These are phyloP conservation scores for Sitta carolinensis DNA, from an alignment of 2,797 vertebrate genomes.

Conservation along the genomic window DNA sequence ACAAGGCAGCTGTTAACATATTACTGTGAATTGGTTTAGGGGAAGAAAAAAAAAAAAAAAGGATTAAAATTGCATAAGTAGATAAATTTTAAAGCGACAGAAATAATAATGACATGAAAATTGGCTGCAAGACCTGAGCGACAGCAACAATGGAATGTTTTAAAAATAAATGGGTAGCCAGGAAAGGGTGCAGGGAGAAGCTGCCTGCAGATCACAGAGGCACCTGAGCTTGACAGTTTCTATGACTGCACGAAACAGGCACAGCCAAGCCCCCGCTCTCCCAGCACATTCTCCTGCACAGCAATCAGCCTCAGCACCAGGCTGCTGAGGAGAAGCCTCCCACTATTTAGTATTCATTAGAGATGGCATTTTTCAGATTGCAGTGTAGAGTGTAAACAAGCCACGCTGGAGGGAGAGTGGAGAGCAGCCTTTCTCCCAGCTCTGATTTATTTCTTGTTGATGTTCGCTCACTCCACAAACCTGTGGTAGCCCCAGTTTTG, in stretches of 20 bases:
- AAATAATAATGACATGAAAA: constrained; percentile 37
- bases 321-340: constrained; percentile 36
- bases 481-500: not conserved
- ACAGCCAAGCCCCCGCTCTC: constrained; percentile 1
- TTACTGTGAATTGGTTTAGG: not conserved
- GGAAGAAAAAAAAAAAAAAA: not conserved
- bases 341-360: constrained; percentile 51
- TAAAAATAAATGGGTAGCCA: constrained; percentile 19
- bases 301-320: constrained; percentile 33
- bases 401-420: not conserved
- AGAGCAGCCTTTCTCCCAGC: not conserved
- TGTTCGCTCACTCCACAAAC: not conserved
- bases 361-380: constrained; percentile 37
- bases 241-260: constrained; percentile 39
- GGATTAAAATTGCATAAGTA: constrained; percentile 43
- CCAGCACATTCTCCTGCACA: not conserved
- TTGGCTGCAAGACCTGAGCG: constrained; percentile 9
- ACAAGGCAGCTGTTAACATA: constrained; percentile 30
- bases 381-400: constrained; percentile 19
- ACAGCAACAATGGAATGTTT: not conserved
- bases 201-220: constrained; percentile 43
- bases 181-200: constrained; percentile 37
- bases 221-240: constrained; percentile 58
- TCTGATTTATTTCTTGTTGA: constrained; percentile 26
- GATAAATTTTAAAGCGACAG: constrained; percentile 42